These are phyloP conservation scores for Callinectes sapidus DNA, from an alignment of 2,888 invertebrate genomes.

Conservation along the genomic window DNA sequence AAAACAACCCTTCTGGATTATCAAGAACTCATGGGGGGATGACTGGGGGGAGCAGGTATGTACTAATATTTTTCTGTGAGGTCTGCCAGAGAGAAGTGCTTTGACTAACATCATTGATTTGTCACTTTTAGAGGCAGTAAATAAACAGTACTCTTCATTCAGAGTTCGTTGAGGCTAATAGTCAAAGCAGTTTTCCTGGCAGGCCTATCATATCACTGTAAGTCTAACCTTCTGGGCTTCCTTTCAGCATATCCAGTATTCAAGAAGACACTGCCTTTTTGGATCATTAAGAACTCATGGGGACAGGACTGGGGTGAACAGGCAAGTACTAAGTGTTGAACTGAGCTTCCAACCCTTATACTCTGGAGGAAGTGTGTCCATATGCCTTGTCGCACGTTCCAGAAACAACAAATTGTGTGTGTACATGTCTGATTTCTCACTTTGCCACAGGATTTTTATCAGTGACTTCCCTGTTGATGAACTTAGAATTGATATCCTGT, in stretches of 20 bases:
- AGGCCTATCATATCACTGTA: not conserved
- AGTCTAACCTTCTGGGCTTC: slow-evolving; percentile 43
- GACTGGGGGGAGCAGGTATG: slow-evolving; percentile 78
- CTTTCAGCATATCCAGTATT: slow-evolving; percentile 84
- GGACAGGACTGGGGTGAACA: slow-evolving; percentile 92
- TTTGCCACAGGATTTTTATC: not conserved
- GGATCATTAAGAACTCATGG: slow-evolving; percentile 98
- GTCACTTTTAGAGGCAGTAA: not conserved
- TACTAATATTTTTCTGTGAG: not conserved
- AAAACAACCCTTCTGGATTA: slow-evolving; percentile 77
- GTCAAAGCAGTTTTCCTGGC: not conserved
- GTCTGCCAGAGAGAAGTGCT: not conserved
- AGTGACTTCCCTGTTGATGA: not conserved
- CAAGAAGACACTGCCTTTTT: slow-evolving; percentile 88
- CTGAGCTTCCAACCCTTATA: not conserved
- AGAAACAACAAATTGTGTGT: not conserved
- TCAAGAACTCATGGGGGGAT: slow-evolving; percentile 79
- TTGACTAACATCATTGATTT: not conserved
- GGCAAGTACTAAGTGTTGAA: slow-evolving; percentile 75
- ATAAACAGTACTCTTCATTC: not conserved
- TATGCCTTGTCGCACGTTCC: not conserved
- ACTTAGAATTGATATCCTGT: not conserved
- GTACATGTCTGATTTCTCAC: not conserved
- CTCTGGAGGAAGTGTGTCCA: not conserved
- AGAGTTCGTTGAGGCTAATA: not conserved